phyloP scores from a whole-genome alignment of 2,888 invertebrate species.

The Linnaemya vulpina region DNA sequence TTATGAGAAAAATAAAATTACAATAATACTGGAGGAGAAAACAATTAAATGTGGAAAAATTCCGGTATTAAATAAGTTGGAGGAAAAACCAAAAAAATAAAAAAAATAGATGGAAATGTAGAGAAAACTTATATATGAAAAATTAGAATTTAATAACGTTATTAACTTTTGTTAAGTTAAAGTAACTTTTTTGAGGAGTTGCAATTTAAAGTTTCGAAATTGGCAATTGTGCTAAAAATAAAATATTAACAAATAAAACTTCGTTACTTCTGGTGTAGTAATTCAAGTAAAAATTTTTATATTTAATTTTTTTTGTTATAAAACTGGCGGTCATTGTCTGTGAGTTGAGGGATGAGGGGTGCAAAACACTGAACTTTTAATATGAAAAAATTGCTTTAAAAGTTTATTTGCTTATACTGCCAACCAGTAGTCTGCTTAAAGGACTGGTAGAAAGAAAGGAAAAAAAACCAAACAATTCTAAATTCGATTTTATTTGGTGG shows the following conservation, averaged over 20 bases:
- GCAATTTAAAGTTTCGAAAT: not conserved
- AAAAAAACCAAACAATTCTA: not conserved
- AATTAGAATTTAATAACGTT: conserved; percentile 28
- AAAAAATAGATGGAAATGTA: not conserved
- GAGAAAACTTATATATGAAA: conserved; percentile 14
- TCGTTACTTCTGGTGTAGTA: too few relatives aligned
- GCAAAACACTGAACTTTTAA: too few relatives aligned
- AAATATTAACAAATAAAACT: not conserved
- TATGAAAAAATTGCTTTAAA: not conserved
- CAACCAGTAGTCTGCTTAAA: too few relatives aligned
- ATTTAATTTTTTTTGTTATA: too few relatives aligned
- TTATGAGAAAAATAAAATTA: conserved; percentile 47
- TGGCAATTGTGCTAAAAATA: not conserved
- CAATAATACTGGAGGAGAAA: conserved; percentile 16
- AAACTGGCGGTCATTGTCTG: too few relatives aligned
- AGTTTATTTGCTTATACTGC: not conserved
- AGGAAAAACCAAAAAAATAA: not conserved
- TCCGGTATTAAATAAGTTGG: not conserved
- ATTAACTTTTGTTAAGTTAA: conserved; percentile 21
- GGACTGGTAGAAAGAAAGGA: too few relatives aligned
- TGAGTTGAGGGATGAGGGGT: too few relatives aligned
- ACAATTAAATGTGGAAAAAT: conserved; percentile 7
- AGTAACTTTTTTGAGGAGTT: not conserved
- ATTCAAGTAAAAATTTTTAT: too few relatives aligned
- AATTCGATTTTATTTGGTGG: not conserved